Evolutionary conservation across 2,797 vertebrate genomes (phyloP), one percentile per base, ranked within the genome.

Genomic region (Brachyrhaphis roseni): DNA sequence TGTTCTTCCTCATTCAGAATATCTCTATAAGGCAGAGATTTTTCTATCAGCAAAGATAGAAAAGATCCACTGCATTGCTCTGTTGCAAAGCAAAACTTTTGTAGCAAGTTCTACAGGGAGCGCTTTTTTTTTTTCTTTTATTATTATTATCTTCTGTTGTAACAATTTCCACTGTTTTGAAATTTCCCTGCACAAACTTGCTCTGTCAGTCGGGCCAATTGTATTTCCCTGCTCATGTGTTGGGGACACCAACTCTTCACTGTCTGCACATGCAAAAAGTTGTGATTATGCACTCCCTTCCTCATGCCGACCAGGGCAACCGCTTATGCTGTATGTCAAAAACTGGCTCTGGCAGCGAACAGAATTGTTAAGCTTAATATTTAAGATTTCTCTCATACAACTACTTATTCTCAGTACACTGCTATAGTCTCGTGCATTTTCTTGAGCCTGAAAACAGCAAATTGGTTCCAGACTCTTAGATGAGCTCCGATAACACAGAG

Each of bases 401-500:
- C 8, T 28, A 31, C 46, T 16, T 72, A 15, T 46, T 28, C 41
- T 72, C 43, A 6, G 8, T 26, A 31, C 7, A 12, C 41, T 46
- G 7, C 34, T 10, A 20, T 20, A 43, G 26, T 55, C 13, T 57
- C 2, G 2, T 43, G 8, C 31, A 57, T 64, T 74, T 64, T 45
- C 59, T n/a, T 64, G 55, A 47, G 28, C 39, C 28, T 3, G 26
- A 79, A 6, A 13, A 43, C 18, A 55, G 66, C 57, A 87, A 83
- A 79, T 76, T 87, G 74, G 68, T 77, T 80, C 57, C 76, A 68
- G 77, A 76, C 53, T 64, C 45, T 45, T 28, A 68, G 8, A 8
- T 41, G 46, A 86, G 75, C 77, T 45, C 76, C 26, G 57, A 77
- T 2, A 59, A 75, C 23, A n/a, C 59, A 78, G 83, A 68, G 43